Percentiles rank a stretch among this genome's conserved stretches.
Conservation (phyloP, 1,140 invertebrate species). For the Sitophilus oryzae region DNA sequence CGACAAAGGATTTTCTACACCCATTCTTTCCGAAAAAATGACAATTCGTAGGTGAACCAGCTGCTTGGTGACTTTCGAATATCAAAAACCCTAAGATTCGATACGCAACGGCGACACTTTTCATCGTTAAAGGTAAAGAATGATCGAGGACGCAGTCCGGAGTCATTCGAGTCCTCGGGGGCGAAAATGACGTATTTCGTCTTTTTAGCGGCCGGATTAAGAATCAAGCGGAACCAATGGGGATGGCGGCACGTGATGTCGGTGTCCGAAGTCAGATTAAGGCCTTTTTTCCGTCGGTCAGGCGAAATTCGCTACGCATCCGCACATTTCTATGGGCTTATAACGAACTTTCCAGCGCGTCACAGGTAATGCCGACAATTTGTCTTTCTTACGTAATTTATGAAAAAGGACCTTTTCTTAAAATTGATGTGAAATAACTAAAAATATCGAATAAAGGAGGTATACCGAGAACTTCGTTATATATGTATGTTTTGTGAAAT, state of each 20-base stretch:
- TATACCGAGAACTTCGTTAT: too few species aligned
- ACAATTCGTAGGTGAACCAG: too few species aligned
- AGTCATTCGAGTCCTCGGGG: too few species aligned
- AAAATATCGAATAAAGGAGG: too few species aligned
- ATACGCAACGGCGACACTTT: neutral
- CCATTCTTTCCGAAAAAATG: too few species aligned
- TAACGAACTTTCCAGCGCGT: neutral
- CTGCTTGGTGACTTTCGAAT: neutral
- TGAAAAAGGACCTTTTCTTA: too few species aligned
- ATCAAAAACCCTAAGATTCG: neutral
- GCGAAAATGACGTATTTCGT: neutral
- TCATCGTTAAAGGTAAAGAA: neutral
- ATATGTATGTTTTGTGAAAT: too few species aligned
- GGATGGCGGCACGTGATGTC: neutral
- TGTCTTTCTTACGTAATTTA: neutral
- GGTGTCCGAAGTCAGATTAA: neutral
- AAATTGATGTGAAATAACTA: too few species aligned
- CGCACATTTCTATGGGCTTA: neutral
- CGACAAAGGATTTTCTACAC: neutral
- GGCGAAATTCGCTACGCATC: neutral
- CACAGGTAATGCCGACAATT: neutral
- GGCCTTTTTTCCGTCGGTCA: neutral
- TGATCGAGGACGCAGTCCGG: too few species aligned
- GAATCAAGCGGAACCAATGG: neutral
- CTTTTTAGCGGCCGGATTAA: neutral